Base-by-base conservation (phyloP, 2,797 vertebrate species). In the Acipenser oxyrinchus region DNA sequence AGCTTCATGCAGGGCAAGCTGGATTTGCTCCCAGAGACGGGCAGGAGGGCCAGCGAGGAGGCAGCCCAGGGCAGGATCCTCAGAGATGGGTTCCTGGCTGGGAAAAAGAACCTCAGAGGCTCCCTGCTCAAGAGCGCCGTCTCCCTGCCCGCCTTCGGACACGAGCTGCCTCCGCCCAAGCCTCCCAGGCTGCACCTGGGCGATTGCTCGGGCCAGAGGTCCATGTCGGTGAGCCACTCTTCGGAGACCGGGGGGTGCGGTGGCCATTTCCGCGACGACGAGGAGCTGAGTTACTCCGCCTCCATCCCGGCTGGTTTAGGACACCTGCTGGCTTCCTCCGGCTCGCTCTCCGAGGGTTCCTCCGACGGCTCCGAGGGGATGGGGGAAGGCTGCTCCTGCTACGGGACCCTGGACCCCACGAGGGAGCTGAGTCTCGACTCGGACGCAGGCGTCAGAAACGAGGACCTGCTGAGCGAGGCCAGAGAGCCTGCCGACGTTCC, bases 1-100 rank as follows among this genome's bases (percentile, higher is more conserved):
- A 84, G 82, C n/a, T 93, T 93, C 77, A 81, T 93, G 12, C 87
- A 84, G 75, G 91, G 90, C 0, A 90, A 89, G 74, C 83, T 90
- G 69, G 81, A 86, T 75, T 86, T 93, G 78, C 82, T 93, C 63
- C 87, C 90, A 1, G 48, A 76, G 0, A 69, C 76, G 69, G 76
- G 64, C 5, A 76, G 77, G 6, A 65, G 66, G 12, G 9, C 53
- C 53, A 55, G 53, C n/a, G 53, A 10, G n/a, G 53, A 10, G n/a
- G n/a, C 6, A 55, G 48, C 49, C 0, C 72, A 78, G 18, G 49
- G 68, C 0, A 82, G 79, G 49, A 81, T 86, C 0, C 79, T 84
- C 67, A 86, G 82, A 0, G 79, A 82, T 11, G 64, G 58, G 57
- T 74, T 72, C 60, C 2, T 69, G 0, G 6, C 23, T n/a, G 68